A percentile compares a stretch with the other conserved stretches of the same genome.
These are phyloP conservation scores for Silurus aristotelis DNA, from an alignment of 2,797 vertebrate species.

Conservation along the genomic window DNA sequence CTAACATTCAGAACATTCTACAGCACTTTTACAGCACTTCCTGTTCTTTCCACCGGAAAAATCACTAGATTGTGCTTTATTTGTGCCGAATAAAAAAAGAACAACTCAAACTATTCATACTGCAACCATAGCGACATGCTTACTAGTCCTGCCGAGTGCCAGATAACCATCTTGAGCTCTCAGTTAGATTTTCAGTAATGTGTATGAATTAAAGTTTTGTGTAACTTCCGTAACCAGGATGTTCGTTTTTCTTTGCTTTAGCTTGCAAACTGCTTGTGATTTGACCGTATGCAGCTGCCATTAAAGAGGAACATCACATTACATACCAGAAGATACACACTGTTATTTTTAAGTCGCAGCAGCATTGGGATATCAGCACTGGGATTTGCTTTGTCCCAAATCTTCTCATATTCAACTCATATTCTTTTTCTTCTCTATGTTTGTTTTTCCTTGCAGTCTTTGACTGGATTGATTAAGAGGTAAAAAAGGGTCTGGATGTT, in stretches of 20 bases:
- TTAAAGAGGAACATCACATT: too few relatives aligned
- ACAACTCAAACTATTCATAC: too few relatives aligned
- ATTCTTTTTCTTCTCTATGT: neutral
- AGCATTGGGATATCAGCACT: neutral
- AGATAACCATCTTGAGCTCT: neutral
- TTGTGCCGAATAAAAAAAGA: neutral
- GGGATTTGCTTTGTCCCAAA: neutral
- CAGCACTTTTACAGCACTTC: neutral
- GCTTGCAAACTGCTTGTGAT: neutral
- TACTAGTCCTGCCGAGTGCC: neutral
- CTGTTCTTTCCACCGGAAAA: neutral
- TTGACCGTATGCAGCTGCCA: neutral
- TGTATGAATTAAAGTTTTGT: neutral
- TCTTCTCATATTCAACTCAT: neutral
- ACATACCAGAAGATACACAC: neutral
- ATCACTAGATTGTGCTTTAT: neutral
- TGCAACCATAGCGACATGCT: conserved; percentile 13
- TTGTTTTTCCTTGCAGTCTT: neutral
- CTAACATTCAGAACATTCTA: conserved; percentile 5
- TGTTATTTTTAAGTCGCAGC: neutral
- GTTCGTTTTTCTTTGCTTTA: neutral
- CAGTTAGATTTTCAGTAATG: neutral
- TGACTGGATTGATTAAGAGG: neutral
- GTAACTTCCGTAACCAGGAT: neutral
- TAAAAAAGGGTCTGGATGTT: neutral